Evolutionary conservation across 2,888 invertebrate species (phyloP), one percentile per base, ranked within the genome.

Genomic region (Lycophotia porphyrea): DNA sequence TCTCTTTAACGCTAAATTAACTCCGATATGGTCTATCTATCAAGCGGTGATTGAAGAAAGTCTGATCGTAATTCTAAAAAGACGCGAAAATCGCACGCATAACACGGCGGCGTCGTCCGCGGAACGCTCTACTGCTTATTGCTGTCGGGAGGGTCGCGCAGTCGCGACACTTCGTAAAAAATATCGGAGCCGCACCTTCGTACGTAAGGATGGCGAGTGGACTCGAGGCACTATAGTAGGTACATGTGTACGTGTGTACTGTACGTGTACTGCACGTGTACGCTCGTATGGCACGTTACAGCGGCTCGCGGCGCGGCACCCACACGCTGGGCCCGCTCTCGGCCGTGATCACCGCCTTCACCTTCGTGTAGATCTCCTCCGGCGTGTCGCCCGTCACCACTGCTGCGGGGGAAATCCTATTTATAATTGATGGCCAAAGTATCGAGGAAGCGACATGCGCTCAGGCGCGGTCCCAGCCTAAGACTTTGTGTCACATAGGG

Each of bases 311-410:
- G 85, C 99, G 98, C 89, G 99, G 99, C 91, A 99, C 99, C 99
- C 99, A 99, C 95, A 99, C 99, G 91, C 97, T 98, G 92, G 99
- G 99, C 86, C 99, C 99, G 89, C 99, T 98, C 97, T 99, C 99
- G 91, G 99, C 98, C 90, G 97, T 97, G 93, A 99, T 99, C 90
- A 99, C 98, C 92, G 98, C 98, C 96, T 99, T 99, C 88, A 99
- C 99, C 96, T 98, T 98, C 88, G 97, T 97, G 97, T 99, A 99
- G 91, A 99, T 98, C 95, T 99, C 99, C 95, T 99, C 99, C 58
- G 99, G 99, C 73, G 99, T 99, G 95, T 99, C 99, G 82, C 99
- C 99, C 94, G 99, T 98, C 85, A 99, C 99, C 89, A 99, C 98
- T 92, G 99, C 99, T 99, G n/a, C n/a, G 9, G 18, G 24, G 18